Evolutionary conservation across 2,113 vertebrate genomes (phyloP), one percentile per base, ranked within the genome.

Genomic region (Panthera uncia): DNA sequence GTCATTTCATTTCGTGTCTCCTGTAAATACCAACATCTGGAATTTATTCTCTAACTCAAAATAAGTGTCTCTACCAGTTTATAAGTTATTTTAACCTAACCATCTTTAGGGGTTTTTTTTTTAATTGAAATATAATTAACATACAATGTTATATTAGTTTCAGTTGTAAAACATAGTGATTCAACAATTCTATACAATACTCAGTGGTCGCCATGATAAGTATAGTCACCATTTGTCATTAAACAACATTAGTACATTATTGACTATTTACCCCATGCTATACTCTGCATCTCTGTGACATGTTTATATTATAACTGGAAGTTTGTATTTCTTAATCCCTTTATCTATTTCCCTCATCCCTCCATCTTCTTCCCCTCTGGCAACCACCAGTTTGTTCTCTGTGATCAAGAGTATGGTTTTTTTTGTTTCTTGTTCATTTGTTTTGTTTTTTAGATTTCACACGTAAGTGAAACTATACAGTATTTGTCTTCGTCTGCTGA

Each of bases 81-180:
- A 83, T 45, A 88, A 52, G 5, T 76, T 94, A 55, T 83, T 92
- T 94, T 88, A 94, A 41, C 82, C 41, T 78, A 94, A 50, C 7
- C 41, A 78, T 12, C 4, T 91, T 88, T 87, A 61, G 18, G 18
- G 57, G 45, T 0, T 41, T 23, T 74, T 45, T 45, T 66, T 74
- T 74, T 3, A 27, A 41, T 14, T 74, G 71, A 74, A 74, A 74
- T 13, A 74, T 27, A 74, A 69, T 36, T n/a, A 69, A 74, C 68
- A 36, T 27, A 74, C 23, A 74, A 23, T 45, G 71, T 45, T 74
- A 45, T 45, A 27, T 41, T 41, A 41, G 71, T 74, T 74, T 74
- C 38, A 41, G 36, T 11, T 74, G 36, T 74, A 74, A 36, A 41
- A 74, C 23, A 25, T 14, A 73, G 71, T 74, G 71, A 45, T 74